Conservation (phyloP, 2,797 vertebrate genomes). For the Pantherophis vulpinus region DNA sequence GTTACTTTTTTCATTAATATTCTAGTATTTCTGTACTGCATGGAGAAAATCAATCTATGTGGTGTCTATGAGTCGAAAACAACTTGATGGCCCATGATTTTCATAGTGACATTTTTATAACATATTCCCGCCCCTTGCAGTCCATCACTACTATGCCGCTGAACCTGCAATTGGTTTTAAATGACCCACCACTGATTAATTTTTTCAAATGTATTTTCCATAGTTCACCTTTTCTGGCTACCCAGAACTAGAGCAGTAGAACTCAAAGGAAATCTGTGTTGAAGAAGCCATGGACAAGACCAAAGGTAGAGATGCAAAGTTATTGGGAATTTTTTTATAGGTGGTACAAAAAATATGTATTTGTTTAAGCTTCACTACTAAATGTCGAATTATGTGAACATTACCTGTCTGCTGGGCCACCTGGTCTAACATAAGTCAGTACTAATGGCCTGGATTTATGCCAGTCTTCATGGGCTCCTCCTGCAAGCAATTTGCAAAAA, state of each 20-base stretch:
- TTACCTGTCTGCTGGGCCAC: conserved; percentile 96
- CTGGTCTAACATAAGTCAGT: conserved; percentile 89
- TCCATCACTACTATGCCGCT: not conserved
- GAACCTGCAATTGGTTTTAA: not conserved
- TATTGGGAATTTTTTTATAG: not conserved
- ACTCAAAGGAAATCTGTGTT: not conserved
- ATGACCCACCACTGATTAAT: not conserved
- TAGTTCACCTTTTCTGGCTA: not conserved
- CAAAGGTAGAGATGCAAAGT: not conserved
- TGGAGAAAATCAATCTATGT: not conserved
- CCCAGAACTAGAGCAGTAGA: not conserved
- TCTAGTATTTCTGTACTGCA: not conserved
- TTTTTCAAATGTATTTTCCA: not conserved
- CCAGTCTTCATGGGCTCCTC: conserved; percentile 92
- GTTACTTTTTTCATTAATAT: not conserved
- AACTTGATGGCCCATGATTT: not conserved
- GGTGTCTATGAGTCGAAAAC: not conserved
- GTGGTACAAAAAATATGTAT: not conserved
- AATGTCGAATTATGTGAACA: fast-evolving
- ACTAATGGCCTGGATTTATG: conserved; percentile 91
- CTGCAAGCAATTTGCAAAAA: conserved; percentile 68
- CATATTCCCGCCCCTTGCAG: not conserved
- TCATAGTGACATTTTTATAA: not conserved
- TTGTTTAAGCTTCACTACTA: not conserved
- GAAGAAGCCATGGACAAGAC: fast-evolving